These are phyloP conservation scores for Dissostichus mawsoni DNA, from an alignment of 2,113 vertebrate species.

Conservation along the genomic window DNA sequence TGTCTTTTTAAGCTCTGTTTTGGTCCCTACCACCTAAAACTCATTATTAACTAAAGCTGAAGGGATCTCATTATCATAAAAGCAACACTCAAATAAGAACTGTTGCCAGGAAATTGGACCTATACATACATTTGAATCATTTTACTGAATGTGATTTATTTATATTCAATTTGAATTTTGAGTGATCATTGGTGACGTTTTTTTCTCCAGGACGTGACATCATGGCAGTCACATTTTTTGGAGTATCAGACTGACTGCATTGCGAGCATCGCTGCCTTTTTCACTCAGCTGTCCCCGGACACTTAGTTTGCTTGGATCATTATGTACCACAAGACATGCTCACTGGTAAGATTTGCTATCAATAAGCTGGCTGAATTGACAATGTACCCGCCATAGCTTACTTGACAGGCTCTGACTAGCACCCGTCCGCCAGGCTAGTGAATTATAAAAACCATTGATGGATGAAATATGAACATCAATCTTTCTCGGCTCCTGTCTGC, in stretches of 20 bases:
- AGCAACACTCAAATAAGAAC: too few relatives aligned
- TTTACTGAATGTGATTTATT: slow-evolving; percentile 16
- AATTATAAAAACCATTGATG: slow-evolving; percentile 75
- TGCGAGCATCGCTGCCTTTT: not conserved
- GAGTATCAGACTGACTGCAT: slow-evolving; percentile 1
- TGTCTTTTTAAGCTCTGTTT: not conserved
- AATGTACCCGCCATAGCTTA: slow-evolving; percentile 49
- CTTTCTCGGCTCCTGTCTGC: slow-evolving; percentile 68
- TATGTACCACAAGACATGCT: slow-evolving; percentile 34
- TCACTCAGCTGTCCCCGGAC: slow-evolving; percentile 5
- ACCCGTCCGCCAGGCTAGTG: slow-evolving; percentile 49
- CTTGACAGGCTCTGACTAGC: slow-evolving; percentile 69
- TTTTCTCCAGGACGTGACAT: not conserved
- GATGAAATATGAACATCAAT: slow-evolving; percentile 80
- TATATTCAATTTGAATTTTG: slow-evolving; percentile 20
- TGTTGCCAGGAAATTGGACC: too few relatives aligned
- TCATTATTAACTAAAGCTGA: too few relatives aligned
- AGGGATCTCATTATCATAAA: too few relatives aligned
- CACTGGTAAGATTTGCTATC: slow-evolving; percentile 50
- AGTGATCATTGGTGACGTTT: slow-evolving; percentile 8
- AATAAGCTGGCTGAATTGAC: slow-evolving; percentile 50
- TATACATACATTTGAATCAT: too few relatives aligned
- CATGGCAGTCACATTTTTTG: not conserved
- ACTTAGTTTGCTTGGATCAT: slow-evolving; percentile 18
- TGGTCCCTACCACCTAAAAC: too few relatives aligned